These are phyloP conservation scores for Cydia strobilella DNA, from an alignment of 1,140 invertebrate genomes.

Conservation along the genomic window DNA sequence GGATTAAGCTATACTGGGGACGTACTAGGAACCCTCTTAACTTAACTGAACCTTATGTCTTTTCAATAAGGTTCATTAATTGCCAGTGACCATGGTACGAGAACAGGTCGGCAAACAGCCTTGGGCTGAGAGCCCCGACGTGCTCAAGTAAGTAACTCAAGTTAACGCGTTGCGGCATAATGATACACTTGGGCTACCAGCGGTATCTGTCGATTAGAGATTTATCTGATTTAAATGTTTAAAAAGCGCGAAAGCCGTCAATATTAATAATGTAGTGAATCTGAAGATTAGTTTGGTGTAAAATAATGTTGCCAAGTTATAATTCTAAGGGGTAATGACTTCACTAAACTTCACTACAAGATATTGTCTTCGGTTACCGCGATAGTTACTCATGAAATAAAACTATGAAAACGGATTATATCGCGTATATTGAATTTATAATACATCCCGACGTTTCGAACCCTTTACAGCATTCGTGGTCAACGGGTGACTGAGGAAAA, in stretches of 20 bases:
- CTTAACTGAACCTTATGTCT: too few relatives aligned
- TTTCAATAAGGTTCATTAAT: too few relatives aligned
- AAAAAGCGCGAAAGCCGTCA: background rate
- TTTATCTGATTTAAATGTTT: background rate
- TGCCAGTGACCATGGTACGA: background rate
- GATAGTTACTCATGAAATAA: too few relatives aligned
- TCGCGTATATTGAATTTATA: too few relatives aligned
- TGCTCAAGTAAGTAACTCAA: constrained; percentile 12
- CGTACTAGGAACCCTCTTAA: background rate
- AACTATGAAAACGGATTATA: too few relatives aligned
- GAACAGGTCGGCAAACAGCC: constrained; percentile 4
- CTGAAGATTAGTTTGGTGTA: background rate
- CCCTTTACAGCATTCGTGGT: too few relatives aligned
- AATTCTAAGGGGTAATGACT: too few relatives aligned
- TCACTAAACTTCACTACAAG: too few relatives aligned
- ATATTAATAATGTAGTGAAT: background rate
- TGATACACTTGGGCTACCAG: constrained; percentile 5
- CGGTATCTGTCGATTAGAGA: background rate
- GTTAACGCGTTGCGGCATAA: constrained; percentile 13
- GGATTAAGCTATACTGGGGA: background rate
- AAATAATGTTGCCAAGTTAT: background rate
- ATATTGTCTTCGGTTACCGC: too few relatives aligned
- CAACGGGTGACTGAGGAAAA: too few relatives aligned
- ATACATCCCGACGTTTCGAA: too few relatives aligned
- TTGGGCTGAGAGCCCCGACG: constrained; percentile 1